Evolutionary conservation across 2,113 vertebrate genomes (phyloP).

Genomic region (Leuciscus idus): DNA sequence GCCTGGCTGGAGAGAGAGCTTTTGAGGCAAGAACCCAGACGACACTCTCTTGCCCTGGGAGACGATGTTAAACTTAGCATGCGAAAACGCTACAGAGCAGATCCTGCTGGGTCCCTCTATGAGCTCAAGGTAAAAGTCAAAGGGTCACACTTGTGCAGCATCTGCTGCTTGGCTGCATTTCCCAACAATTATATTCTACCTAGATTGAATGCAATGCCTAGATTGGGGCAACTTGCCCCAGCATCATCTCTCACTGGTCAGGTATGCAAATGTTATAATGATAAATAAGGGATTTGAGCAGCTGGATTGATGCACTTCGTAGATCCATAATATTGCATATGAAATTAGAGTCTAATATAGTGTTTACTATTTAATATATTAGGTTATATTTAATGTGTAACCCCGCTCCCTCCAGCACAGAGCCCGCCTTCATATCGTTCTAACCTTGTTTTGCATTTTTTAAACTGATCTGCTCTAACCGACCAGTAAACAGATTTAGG

Average conservation of each 20-base stretch:
- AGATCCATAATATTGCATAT: not conserved
- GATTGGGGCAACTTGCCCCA: conserved; percentile 7
- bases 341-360: not conserved
- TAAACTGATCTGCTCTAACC: not conserved
- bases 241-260: not conserved
- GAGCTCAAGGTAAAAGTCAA: conserved; percentile 67
- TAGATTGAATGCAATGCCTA: not conserved
- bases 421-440: not conserved
- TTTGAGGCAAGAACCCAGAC: conserved; percentile 60
- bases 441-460: conserved; percentile 16
- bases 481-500: not conserved
- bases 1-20: conserved; percentile 70
- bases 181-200: not conserved
- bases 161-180: conserved; percentile 1
- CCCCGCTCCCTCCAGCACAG: not conserved
- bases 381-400: not conserved
- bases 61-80: conserved; percentile 45
- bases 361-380: not conserved
- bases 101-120: conserved; percentile 51
- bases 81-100: conserved; percentile 13
- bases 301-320: not conserved
- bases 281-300: not conserved
- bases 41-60: conserved; percentile 63
- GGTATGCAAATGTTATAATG: conserved; percentile 7
- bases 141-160: not conserved